Conservation (phyloP, 1,140 invertebrate genomes). For the Drosophila ambigua region DNA sequence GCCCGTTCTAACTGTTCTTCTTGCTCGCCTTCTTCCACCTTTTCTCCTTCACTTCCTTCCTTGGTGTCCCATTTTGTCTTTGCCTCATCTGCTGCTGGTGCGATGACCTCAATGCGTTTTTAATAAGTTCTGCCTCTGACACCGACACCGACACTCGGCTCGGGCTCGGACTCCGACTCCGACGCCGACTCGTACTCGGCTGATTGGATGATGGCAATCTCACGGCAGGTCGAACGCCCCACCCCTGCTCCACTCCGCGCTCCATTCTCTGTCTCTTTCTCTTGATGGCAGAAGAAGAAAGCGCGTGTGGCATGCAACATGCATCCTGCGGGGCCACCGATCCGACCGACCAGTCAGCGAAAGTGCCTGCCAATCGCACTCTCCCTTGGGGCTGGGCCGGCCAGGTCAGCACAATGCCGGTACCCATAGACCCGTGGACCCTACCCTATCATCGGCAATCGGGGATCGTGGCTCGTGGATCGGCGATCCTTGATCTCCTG, state of each 20-base stretch:
- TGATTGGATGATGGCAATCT: conserved; percentile 74
- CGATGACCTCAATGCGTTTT: conserved; percentile 69
- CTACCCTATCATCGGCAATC: conserved; percentile 48
- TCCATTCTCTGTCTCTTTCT: conserved; percentile 7
- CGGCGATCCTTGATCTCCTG: conserved; percentile 44
- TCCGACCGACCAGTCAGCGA: conserved; percentile 19
- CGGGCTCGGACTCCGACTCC: conserved; percentile 8
- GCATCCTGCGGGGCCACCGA: conserved; percentile 27
- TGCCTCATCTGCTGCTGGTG: conserved; percentile 5
- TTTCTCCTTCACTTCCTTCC: not conserved
- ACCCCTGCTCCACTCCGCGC: conserved; percentile 1
- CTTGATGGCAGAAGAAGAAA: conserved; percentile 29
- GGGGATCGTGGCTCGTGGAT: conserved; percentile 12
- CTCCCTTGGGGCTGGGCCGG: conserved; percentile 12
- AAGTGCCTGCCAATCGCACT: conserved; percentile 36
- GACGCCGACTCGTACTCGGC: conserved; percentile 32
- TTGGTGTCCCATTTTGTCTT: not conserved
- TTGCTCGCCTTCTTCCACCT: not conserved
- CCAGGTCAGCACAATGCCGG: not conserved
- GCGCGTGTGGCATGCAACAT: conserved; percentile 68
- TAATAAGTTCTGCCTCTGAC: conserved; percentile 59
- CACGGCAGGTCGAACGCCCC: conserved; percentile 30
- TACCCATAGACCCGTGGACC: not conserved
- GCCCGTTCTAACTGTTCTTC: not conserved
- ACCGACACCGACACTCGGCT: conserved; percentile 1